Base-by-base conservation (phyloP, 2,888 invertebrate species). In the Odontocolon sp. region DNA sequence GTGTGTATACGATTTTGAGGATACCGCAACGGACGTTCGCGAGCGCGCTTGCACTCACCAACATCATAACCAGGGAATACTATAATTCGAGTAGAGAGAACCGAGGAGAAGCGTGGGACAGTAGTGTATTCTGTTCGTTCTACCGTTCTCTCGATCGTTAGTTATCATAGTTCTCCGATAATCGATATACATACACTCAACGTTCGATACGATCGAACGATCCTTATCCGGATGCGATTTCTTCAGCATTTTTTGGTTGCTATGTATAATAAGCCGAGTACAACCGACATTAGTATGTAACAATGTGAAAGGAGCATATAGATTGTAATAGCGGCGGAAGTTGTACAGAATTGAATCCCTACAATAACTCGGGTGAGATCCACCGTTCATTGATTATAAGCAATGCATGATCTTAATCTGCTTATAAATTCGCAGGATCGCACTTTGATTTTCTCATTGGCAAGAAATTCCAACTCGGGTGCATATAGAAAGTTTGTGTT, bases 61-160 rank as follows among this genome's bases (percentile, higher is more conserved):
- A 64, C 69, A 54, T 68, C 54, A 67, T n/a, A n/a, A 61, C 74
- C 52, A 81, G 18, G 78, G 80, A 82, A 83, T 84, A 84, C 83
- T 83, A n/a, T n/a, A 81, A 84, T 83, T 83, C 77, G 77, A 64
- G 56, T 38, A 76, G 70, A n/a, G 38, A 26, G 18, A 26, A n/a
- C 28, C 21, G 18, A 45, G 31, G 45, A 31, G 21, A 21, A 61
- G 31, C 42, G 45, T 16, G 40, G 26, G 21, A 61, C 18, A 28
- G 31, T 1, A 28, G 18, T 45, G 28, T 21, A 61, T 45, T 45
- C 59, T 40, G 61, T 26, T 16, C 31, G 11, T 16, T 45, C 14
- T 59, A 28, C 42, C 28, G 11, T 2, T 14, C 16, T 42, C 11
- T 4, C 23, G n/a, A 26, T 26, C 11, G 3, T n/a, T 47, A 6